phyloP scores from a whole-genome alignment of 2,888 invertebrate species.

The Odiellus spinosus region DNA sequence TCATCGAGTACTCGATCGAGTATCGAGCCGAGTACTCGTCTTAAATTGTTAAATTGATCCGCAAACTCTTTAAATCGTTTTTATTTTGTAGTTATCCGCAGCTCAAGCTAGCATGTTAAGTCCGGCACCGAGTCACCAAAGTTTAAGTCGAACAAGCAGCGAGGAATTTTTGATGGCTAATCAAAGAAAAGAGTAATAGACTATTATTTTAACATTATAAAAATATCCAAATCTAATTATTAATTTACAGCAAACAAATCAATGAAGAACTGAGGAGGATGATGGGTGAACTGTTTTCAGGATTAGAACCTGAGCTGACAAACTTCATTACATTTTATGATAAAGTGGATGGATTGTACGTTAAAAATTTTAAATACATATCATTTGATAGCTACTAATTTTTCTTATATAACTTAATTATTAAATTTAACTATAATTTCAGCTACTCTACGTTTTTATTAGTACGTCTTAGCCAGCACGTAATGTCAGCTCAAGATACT shows the following conservation, averaged over 20 bases:
- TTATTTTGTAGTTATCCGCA: slow-evolving; percentile 9
- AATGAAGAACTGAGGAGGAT: slow-evolving; percentile 37
- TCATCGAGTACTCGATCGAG: no score
- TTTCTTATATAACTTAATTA: no score
- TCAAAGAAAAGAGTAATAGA: slow-evolving; percentile 16
- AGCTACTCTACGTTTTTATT: slow-evolving; percentile 88
- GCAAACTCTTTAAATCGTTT: no score
- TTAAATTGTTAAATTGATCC: no score
- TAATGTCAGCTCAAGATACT: slow-evolving; percentile 70
- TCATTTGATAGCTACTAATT: no score
- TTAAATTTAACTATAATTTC: slow-evolving; percentile 19
- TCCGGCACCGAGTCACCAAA: slow-evolving; percentile 9
- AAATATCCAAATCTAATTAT: no score
- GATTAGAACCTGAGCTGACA: slow-evolving; percentile 68
- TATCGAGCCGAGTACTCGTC: no score
- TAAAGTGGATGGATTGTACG: slow-evolving; percentile 75
- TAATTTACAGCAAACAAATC: slow-evolving; percentile 26
- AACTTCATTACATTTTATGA: slow-evolving; percentile 73
- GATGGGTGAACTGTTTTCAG: slow-evolving; percentile 77
- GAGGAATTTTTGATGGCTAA: slow-evolving; percentile 16
- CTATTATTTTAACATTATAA: no score
- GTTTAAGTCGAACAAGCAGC: slow-evolving; percentile 15
- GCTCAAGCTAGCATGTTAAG: slow-evolving; percentile 7
- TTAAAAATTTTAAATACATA: no score
- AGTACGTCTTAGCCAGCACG: slow-evolving; percentile 79